phyloP scores from a whole-genome alignment of 2,888 invertebrate genomes.

The Caenorhabditis drosophilae region DNA sequence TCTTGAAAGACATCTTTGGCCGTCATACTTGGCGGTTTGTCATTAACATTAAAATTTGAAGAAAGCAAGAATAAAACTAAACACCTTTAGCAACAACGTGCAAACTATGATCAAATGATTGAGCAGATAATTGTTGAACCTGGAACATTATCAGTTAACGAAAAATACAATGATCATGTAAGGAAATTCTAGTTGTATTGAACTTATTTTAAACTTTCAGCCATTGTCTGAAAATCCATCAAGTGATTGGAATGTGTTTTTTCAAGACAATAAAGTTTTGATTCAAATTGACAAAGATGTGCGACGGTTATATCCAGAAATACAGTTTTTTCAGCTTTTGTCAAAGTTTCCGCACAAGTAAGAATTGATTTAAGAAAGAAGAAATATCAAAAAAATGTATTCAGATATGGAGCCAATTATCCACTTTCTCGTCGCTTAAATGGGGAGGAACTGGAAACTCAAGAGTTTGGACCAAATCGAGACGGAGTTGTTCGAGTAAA shows the following conservation, averaged over 20 bases:
- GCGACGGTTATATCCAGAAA: slow-evolving; percentile 86
- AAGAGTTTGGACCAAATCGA: slow-evolving; percentile 34
- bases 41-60: background rate
- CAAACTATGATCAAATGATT: slow-evolving; percentile 57
- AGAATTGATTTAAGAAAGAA: too few species aligned
- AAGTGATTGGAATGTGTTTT: slow-evolving; percentile 92
- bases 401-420: slow-evolving; percentile 43
- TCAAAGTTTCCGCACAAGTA: slow-evolving; percentile 80
- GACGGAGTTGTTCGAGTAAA: slow-evolving; percentile 33
- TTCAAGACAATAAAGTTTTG: slow-evolving; percentile 91
- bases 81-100: slow-evolving; percentile 36
- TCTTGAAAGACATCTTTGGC: slow-evolving; percentile 55
- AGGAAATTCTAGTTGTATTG: slow-evolving; percentile 11
- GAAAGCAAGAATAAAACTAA: background rate
- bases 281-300: slow-evolving; percentile 88
- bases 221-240: slow-evolving; percentile 92
- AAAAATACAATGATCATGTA: slow-evolving; percentile 54
- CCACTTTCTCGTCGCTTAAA: slow-evolving; percentile 43
- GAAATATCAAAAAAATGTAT: too few species aligned
- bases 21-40: slow-evolving; percentile 27
- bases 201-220: slow-evolving; percentile 73
- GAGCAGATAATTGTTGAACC: slow-evolving; percentile 57
- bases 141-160: slow-evolving; percentile 21
- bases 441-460: slow-evolving; percentile 28
- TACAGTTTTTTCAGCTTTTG: slow-evolving; percentile 92